These are phyloP conservation scores for Butorides virescens DNA, from an alignment of 2,113 vertebrate species.

Conservation along the genomic window DNA sequence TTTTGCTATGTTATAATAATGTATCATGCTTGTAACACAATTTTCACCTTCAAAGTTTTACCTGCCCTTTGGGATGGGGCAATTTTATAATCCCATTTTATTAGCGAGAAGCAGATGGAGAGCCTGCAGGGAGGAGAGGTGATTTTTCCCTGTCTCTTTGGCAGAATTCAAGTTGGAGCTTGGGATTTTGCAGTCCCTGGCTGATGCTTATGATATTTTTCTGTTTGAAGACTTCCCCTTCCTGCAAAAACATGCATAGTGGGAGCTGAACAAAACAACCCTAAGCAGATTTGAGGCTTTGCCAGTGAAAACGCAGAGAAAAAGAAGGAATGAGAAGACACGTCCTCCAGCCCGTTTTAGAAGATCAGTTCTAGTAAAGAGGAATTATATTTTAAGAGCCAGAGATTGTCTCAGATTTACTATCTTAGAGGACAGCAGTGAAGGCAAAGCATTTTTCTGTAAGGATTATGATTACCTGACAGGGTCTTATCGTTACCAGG, in stretches of 20 bases:
- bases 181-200: not conserved
- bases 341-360: not conserved
- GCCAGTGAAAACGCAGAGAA: not conserved
- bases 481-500: not conserved
- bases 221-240: conserved; percentile 6
- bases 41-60: conserved; percentile 18
- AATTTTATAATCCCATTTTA: not conserved
- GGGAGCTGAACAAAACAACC: not conserved
- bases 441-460: conserved; percentile 21
- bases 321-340: not conserved
- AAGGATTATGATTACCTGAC: conserved; percentile 38
- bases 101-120: not conserved
- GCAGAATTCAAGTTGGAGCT: not conserved
- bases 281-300: not conserved
- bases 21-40: not conserved
- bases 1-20: not conserved
- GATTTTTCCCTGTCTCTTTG: conserved; percentile 8
- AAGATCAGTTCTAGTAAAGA: conserved; percentile 31
- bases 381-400: conserved; percentile 23
- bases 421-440: not conserved
- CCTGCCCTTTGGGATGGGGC: conserved; percentile 13
- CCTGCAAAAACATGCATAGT: not conserved
- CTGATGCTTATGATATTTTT: not conserved
- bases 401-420: conserved; percentile 48
- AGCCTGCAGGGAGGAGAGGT: conserved; percentile 3